These are phyloP conservation scores for Vombatus ursinus DNA, from an alignment of 2,113 vertebrate genomes.

Conservation along the genomic window DNA sequence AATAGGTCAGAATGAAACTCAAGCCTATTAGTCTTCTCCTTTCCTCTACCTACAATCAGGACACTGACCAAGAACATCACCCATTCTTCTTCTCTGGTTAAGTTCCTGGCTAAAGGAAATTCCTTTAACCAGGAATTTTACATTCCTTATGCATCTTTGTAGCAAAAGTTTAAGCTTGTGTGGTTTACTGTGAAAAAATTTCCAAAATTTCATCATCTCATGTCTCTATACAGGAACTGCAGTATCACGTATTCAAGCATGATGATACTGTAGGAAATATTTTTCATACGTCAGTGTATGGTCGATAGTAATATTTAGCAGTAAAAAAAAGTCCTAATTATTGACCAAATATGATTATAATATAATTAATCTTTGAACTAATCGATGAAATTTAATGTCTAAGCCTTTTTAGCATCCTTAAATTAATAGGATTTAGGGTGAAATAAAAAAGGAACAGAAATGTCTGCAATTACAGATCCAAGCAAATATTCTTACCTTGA, in stretches of 20 bases:
- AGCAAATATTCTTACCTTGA: too few species aligned
- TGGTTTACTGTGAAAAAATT: neutral
- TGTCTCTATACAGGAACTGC: too few species aligned
- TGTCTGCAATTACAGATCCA: too few species aligned
- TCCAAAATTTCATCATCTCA: too few species aligned
- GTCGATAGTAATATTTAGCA: neutral
- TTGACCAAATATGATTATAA: neutral
- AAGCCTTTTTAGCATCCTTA: too few species aligned
- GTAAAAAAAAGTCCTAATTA: neutral
- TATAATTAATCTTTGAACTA: too few species aligned
- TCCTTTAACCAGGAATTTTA: neutral
- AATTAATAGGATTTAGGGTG: too few species aligned
- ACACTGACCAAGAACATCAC: neutral
- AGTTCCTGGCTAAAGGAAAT: neutral
- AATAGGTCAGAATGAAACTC: neutral
- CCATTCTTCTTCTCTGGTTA: neutral
- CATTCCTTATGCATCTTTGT: neutral
- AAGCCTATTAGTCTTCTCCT: neutral
- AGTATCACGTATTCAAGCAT: neutral
- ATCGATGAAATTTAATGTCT: too few species aligned
- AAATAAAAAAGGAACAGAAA: too few species aligned
- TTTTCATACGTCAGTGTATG: neutral
- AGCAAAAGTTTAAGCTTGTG: neutral
- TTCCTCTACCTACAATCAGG: neutral
- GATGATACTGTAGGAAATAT: neutral